These are phyloP conservation scores for Pantala flavescens DNA, from an alignment of 1,140 invertebrate species.

Conservation along the genomic window DNA sequence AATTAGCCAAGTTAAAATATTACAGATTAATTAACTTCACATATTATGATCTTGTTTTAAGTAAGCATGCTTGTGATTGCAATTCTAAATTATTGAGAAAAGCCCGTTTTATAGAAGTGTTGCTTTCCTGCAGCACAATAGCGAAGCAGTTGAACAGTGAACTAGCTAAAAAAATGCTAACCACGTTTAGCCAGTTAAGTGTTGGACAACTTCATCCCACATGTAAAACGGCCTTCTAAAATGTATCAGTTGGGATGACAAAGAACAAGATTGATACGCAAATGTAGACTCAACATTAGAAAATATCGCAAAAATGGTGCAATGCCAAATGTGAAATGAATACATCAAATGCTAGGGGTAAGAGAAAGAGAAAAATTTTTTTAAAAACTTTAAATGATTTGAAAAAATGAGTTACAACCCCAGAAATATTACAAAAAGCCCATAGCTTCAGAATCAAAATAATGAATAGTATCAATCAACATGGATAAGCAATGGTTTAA, in stretches of 20 bases:
- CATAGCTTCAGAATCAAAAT: constrained; percentile 15
- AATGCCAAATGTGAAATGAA: constrained; percentile 17
- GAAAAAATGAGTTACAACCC: background rate
- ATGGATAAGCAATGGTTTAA: constrained; percentile 13
- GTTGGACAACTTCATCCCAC: background rate
- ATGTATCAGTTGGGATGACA: constrained; percentile 1
- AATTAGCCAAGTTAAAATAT: no score
- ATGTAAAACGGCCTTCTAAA: constrained; percentile 12
- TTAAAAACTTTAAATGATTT: constrained; percentile 2
- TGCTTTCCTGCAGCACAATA: no score
- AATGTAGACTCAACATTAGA: constrained; percentile 12
- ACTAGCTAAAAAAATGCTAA: no score
- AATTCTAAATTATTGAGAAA: no score
- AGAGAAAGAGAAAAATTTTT: constrained; percentile 14
- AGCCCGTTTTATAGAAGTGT: no score
- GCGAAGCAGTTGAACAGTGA: no score
- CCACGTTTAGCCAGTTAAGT: background rate
- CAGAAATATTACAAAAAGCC: constrained; percentile 10
- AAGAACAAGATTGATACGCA: constrained; percentile 15
- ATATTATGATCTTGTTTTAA: no score
- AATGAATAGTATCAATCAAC: constrained; percentile 2
- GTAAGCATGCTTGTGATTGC: no score
- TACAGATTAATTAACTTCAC: no score
- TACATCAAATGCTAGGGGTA: constrained; percentile 18
- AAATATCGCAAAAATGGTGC: constrained; percentile 14